Evolutionary conservation across 2,113 vertebrate genomes (phyloP).

Genomic region (Litocranius walleri): DNA sequence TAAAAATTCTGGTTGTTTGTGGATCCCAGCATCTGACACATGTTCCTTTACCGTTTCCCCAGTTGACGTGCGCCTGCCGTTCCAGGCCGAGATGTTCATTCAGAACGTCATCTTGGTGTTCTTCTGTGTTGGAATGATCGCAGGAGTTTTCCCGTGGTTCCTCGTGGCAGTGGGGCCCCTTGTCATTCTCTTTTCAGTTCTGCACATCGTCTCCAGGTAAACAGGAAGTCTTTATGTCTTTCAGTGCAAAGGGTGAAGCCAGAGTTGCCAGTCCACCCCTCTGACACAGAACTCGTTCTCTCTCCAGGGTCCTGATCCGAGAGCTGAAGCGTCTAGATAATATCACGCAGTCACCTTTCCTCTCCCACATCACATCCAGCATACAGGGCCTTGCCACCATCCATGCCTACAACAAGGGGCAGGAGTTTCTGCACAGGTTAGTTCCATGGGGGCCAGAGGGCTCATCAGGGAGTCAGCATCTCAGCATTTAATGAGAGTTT

Average conservation of each 20-base stretch:
- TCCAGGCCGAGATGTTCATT: slow-evolving; percentile 96
- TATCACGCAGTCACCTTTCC: slow-evolving; percentile 91
- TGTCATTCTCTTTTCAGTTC: slow-evolving; percentile 84
- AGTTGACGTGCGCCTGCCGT: slow-evolving; percentile 94
- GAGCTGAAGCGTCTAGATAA: slow-evolving; percentile 95
- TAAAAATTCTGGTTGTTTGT: neutral
- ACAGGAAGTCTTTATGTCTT: neutral
- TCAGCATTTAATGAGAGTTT: neutral
- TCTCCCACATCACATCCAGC: slow-evolving; percentile 93
- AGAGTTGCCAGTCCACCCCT: neutral
- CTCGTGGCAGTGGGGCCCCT: slow-evolving; percentile 91
- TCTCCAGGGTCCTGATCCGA: slow-evolving; percentile 88
- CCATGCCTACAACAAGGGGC: slow-evolving; percentile 89
- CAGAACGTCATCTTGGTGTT: slow-evolving; percentile 94
- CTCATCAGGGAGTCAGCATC: neutral
- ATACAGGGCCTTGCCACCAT: slow-evolving; percentile 93
- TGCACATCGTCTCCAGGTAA: slow-evolving; percentile 90
- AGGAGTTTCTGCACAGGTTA: slow-evolving; percentile 91
- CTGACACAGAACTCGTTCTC: neutral
- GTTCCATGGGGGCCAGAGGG: neutral
- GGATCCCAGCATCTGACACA: neutral
- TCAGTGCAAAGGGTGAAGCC: neutral
- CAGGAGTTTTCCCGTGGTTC: slow-evolving; percentile 93
- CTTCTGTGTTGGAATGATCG: slow-evolving; percentile 91
- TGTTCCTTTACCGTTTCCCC: neutral